These are phyloP conservation scores for Phenganax marumi DNA, from an alignment of 92 coral and sea anemone genomes.

Conservation along the genomic window DNA sequence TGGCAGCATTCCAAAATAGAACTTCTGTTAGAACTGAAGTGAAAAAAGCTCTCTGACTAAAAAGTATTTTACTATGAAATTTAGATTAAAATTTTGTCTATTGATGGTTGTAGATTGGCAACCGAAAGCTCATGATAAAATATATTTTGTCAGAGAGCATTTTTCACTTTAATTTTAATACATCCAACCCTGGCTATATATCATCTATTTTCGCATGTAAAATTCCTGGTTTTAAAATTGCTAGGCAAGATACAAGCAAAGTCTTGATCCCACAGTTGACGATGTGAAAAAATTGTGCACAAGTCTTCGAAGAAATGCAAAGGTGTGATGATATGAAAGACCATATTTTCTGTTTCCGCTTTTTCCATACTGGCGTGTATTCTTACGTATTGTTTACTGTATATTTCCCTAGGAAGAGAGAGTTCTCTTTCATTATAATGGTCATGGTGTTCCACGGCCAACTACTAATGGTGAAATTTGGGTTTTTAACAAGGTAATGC, in stretches of 20 bases:
- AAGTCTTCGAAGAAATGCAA: conserved; percentile 89
- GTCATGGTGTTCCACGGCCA: conserved; percentile 96
- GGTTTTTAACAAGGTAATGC: conserved; percentile 93
- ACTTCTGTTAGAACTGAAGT: too few species aligned
- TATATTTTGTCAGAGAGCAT: too few species aligned
- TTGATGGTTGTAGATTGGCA: too few species aligned
- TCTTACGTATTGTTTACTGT: background rate
- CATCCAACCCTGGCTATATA: background rate
- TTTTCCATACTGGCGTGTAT: too few species aligned
- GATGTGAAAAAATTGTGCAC: conserved; percentile 91
- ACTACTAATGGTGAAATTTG: conserved; percentile 96
- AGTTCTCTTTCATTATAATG: conserved; percentile 95
- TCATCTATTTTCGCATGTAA: background rate
- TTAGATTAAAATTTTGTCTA: background rate
- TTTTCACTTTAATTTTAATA: too few species aligned
- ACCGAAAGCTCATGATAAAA: too few species aligned
- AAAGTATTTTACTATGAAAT: background rate
- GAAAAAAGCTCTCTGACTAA: too few species aligned
- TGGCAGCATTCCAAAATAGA: too few species aligned
- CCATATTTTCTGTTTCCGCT: background rate
- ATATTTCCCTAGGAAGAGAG: conserved; percentile 74
- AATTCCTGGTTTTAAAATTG: background rate
- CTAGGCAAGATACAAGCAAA: conserved; percentile 83
- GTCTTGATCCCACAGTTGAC: conserved; percentile 87
- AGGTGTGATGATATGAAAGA: conserved; percentile 51